Evolutionary conservation across 2,888 invertebrate genomes (phyloP).

Genomic region (Drepanosiphum platanoidis): DNA sequence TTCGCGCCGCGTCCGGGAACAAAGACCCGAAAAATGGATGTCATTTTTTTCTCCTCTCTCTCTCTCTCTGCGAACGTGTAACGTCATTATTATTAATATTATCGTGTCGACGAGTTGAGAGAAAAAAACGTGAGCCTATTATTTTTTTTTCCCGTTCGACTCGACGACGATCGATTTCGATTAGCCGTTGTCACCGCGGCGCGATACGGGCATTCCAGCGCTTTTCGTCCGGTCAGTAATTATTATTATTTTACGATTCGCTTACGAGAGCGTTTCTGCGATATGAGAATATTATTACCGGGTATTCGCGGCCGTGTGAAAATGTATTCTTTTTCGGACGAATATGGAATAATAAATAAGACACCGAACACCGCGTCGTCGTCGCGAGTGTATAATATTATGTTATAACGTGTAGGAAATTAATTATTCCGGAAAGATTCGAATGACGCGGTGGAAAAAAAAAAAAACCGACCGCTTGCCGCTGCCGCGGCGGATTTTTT

Average conservation of each 20-base stretch:
- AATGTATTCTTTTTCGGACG: background rate
- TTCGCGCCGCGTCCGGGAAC: constrained; percentile 31
- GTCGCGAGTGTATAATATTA: background rate
- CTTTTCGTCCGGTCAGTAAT: too few species aligned
- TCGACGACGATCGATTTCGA: background rate
- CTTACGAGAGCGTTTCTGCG: background rate
- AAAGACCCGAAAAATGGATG: constrained; percentile 59
- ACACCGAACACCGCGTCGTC: background rate
- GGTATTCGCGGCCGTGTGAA: background rate
- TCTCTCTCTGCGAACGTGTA: background rate
- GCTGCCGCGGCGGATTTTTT: constrained; percentile 1
- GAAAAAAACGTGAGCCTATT: background rate
- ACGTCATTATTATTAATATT: background rate
- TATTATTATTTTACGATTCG: too few species aligned
- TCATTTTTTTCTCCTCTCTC: constrained; percentile 44
- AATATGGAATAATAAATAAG: too few species aligned
- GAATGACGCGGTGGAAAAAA: constrained; percentile 11
- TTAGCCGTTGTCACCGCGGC: background rate
- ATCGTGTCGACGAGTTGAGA: background rate
- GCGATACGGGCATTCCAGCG: too few species aligned
- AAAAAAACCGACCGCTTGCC: constrained; percentile 19
- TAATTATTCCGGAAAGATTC: constrained; percentile 10
- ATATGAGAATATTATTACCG: background rate
- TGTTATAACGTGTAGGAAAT: background rate
- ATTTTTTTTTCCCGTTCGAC: too few species aligned